Conservation (phyloP, 2,113 vertebrate genomes). For the Spermophilus dauricus region DNA sequence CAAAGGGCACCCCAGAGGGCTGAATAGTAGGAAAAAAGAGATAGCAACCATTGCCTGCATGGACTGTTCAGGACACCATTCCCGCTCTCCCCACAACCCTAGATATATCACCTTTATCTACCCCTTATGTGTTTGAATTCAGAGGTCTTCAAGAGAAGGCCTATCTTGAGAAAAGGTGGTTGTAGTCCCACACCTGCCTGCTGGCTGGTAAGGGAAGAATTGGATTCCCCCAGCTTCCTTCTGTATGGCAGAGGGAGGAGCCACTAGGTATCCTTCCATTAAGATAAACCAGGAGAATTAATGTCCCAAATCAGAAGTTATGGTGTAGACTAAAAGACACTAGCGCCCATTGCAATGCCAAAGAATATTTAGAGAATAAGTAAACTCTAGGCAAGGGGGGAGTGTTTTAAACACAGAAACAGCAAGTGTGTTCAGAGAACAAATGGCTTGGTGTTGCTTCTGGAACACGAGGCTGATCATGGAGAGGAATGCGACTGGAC, state of each 20-base stretch:
- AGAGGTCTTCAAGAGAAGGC: neutral
- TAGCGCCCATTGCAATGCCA: too few relatives aligned
- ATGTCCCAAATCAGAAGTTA: too few relatives aligned
- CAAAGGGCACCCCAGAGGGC: neutral
- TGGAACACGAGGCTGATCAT: neutral
- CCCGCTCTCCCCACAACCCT: neutral
- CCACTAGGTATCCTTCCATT: too few relatives aligned
- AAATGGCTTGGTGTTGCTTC: neutral
- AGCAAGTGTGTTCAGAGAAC: neutral
- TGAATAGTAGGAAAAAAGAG: neutral
- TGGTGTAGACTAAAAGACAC: too few relatives aligned
- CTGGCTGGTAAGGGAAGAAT: neutral
- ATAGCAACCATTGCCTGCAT: neutral
- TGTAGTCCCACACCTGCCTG: neutral
- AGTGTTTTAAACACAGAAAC: neutral
- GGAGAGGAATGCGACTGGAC: neutral
- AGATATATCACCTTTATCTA: neutral
- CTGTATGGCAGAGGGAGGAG: too few relatives aligned
- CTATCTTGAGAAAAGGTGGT: neutral
- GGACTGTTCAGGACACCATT: neutral
- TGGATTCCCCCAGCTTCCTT: too few relatives aligned
- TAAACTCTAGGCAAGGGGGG: too few relatives aligned
- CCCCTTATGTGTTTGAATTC: constrained; percentile 6
- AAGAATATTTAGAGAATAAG: too few relatives aligned
- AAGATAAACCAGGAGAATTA: too few relatives aligned